Percentiles rank a stretch among this genome's conserved stretches.
These are phyloP conservation scores for Ornithorhynchus anatinus DNA, from an alignment of 2,113 vertebrate species.

Conservation along the genomic window DNA sequence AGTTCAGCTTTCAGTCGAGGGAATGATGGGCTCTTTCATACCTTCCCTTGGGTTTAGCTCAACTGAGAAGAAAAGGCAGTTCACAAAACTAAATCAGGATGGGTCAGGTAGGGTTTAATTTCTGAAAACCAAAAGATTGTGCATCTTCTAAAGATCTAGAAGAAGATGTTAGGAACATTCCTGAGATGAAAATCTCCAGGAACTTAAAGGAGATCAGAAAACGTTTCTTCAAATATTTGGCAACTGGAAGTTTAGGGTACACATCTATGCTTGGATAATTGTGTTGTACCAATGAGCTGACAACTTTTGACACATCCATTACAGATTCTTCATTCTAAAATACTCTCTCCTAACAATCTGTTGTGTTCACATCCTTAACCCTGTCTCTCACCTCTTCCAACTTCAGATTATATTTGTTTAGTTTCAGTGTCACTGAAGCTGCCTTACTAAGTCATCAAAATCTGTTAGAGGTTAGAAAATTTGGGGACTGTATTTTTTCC, in stretches of 20 bases:
- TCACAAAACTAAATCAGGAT: no score
- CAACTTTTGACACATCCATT: constrained; percentile 56
- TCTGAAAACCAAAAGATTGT: constrained; percentile 46
- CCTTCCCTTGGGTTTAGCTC: no score
- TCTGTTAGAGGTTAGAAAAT: no score
- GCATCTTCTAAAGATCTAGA: constrained; percentile 11
- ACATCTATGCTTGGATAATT: constrained; percentile 39
- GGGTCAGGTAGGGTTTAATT: constrained; percentile 45
- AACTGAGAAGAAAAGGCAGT: no score
- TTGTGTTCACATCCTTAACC: not conserved
- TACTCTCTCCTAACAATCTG: not conserved
- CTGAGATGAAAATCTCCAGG: constrained; percentile 37
- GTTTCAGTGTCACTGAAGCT: no score
- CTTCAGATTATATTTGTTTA: not conserved
- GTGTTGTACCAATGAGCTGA: constrained; percentile 49
- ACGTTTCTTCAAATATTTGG: constrained; percentile 35
- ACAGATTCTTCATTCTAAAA: no score
- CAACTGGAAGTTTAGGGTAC: constrained; percentile 40
- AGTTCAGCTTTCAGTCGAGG: no score
- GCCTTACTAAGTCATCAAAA: no score
- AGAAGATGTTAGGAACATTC: constrained; percentile 9
- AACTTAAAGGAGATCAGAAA: constrained; percentile 56
- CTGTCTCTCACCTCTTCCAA: not conserved
- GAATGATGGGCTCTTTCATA: no score
- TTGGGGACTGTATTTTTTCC: no score